Evolutionary conservation across 2,888 invertebrate genomes (phyloP), one percentile per base, ranked within the genome.

Genomic region (Andrena hattorfiana): DNA sequence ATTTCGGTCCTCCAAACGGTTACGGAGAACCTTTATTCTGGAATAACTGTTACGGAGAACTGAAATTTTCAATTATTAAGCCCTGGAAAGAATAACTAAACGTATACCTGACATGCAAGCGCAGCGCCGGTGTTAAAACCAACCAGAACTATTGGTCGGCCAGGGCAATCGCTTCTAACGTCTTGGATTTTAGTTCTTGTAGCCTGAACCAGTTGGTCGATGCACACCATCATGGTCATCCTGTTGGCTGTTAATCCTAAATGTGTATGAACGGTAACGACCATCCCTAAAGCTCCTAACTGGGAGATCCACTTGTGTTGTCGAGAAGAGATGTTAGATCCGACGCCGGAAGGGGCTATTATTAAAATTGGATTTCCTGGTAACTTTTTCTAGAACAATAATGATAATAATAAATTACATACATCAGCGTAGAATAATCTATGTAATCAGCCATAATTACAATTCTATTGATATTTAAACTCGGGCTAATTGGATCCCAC

Each of bases 121-220:
- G 97, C 95, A 20, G 97, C 96, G n/a, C 97, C 97, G 48, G 96
- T 95, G 91, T 97, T 96, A 92, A 97, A 97, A 10, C 98, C 98
- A 75, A 97, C 94, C n/a, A 98, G 94, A 78, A 97, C 95, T 30
- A 98, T 96, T 56, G 97, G 96, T 82, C 96, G 95, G 60, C 95
- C 96, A 2, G 96, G 96, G 91, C 95, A 96, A 85, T 96, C 96
- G 4, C 94, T 94, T 89, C 96, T 95, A 3, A 97, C 93, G 92
- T 97, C 97, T 86, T 96, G 95, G 62, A 98, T 95, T 94, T 96
- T 97, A 0, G 96, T 95, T 83, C 97, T 95, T 0, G 97, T 96
- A 8, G 96, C 94, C 23, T 95, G 95, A 42, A 96, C 95, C 90
- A 97, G 94, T 88, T 96, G 96, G 85, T 96, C 96, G 6, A 96